These are phyloP conservation scores for Pseudochirops cupreus DNA, from an alignment of 2,797 vertebrate species.

Conservation along the genomic window DNA sequence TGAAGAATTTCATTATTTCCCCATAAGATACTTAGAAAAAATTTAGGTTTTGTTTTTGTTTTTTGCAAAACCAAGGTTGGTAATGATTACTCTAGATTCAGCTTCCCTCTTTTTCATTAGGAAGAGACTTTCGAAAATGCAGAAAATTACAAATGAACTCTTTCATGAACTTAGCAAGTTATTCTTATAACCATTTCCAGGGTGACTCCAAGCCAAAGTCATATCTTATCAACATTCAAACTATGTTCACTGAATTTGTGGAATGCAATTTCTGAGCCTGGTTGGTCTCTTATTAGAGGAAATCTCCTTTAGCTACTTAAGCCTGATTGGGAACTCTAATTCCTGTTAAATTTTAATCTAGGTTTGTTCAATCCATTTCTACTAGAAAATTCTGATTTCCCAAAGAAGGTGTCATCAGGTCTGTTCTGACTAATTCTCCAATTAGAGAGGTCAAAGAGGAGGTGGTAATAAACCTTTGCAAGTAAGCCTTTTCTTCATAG, in stretches of 20 bases:
- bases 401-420: not conserved
- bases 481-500: not conserved
- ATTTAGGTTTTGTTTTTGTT: not conserved
- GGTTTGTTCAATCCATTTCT: not conserved
- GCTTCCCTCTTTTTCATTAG: not conserved
- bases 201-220: not conserved
- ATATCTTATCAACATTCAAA: not conserved
- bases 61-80: not conserved
- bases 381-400: not conserved
- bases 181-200: not conserved
- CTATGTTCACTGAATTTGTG: not conserved
- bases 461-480: not conserved
- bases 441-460: not conserved
- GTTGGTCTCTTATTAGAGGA: not conserved
- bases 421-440: not conserved
- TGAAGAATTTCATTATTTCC: slow-evolving; percentile 18
- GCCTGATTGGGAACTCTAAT: not conserved
- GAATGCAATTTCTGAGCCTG: not conserved
- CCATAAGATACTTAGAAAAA: slow-evolving; percentile 11
- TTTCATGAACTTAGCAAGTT: not conserved
- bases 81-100: slow-evolving; percentile 10
- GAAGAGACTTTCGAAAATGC: not conserved
- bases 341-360: not conserved
- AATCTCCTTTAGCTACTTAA: not conserved
- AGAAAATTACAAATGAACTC: not conserved